phyloP scores from a whole-genome alignment of 2,797 vertebrate genomes.

The Poeciliopsis infans region DNA sequence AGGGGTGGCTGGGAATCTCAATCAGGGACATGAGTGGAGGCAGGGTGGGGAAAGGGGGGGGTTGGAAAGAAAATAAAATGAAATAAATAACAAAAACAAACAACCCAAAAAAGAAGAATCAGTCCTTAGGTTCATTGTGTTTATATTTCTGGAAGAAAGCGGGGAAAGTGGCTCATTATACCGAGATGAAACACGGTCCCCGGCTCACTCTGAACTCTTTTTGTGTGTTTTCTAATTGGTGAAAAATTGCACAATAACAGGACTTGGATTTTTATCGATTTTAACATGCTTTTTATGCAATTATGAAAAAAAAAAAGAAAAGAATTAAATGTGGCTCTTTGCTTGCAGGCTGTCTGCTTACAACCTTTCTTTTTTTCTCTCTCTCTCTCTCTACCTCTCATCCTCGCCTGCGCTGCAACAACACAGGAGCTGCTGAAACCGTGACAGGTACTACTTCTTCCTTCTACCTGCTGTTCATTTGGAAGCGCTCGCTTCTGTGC shows the following conservation, averaged over 20 bases:
- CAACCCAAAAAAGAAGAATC: not conserved
- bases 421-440: slow-evolving; percentile 82
- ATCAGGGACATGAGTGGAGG: slow-evolving; percentile 53
- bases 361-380: slow-evolving; percentile 59
- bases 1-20: slow-evolving; percentile 71
- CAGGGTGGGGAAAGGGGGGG: no score
- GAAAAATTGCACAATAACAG: slow-evolving; percentile 47
- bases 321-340: slow-evolving; percentile 42
- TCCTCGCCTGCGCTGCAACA: slow-evolving; percentile 66
- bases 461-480: slow-evolving; percentile 73
- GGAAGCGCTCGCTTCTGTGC: slow-evolving; percentile 56
- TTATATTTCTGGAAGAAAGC: slow-evolving; percentile 43
- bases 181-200: slow-evolving; percentile 33
- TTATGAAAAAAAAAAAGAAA: slow-evolving; percentile 16
- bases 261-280: slow-evolving; percentile 49
- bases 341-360: slow-evolving; percentile 66
- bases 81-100: no score
- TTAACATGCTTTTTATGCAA: slow-evolving; percentile 38
- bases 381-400: slow-evolving; percentile 47
- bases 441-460: slow-evolving; percentile 81
- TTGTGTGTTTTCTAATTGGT: slow-evolving; percentile 55
- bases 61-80: no score
- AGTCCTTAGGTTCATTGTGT: slow-evolving; percentile 50
- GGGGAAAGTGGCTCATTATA: slow-evolving; percentile 50
- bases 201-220: slow-evolving; percentile 42